These are phyloP conservation scores for Acanthurus leucopareius DNA, from an alignment of 2,797 vertebrate genomes.

Conservation along the genomic window DNA sequence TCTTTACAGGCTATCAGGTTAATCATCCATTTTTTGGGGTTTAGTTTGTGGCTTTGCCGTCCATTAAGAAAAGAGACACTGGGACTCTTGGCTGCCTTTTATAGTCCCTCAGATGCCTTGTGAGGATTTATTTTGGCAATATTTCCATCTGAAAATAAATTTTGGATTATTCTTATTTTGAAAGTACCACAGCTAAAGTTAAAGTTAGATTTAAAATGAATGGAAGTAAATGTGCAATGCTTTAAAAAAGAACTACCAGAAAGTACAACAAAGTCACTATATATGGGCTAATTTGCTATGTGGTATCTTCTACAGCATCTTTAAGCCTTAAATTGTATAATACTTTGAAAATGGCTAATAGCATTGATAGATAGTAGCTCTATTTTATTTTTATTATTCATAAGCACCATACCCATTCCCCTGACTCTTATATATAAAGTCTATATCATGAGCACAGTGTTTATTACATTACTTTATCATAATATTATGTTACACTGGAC, in stretches of 20 bases:
- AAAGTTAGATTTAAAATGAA: background rate
- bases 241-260: background rate
- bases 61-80: background rate
- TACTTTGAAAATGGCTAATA: background rate
- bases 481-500: slow-evolving; percentile 22
- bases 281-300: background rate
- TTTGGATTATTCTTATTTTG: background rate
- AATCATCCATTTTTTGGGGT: background rate
- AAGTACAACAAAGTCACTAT: background rate
- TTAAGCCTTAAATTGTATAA: background rate
- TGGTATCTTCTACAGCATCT: background rate
- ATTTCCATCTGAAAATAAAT: background rate
- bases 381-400: background rate
- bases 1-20: background rate
- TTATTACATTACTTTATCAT: slow-evolving; percentile 36
- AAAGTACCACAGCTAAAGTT: background rate
- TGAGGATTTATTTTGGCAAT: background rate
- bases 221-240: too few species aligned
- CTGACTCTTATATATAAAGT: too few species aligned
- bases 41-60: background rate
- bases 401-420: too few species aligned
- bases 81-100: background rate
- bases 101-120: background rate
- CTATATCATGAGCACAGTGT: background rate
- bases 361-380: background rate